Evolutionary conservation across 2,797 vertebrate species (phyloP).

Genomic region (Gallinago nigripennis): DNA sequence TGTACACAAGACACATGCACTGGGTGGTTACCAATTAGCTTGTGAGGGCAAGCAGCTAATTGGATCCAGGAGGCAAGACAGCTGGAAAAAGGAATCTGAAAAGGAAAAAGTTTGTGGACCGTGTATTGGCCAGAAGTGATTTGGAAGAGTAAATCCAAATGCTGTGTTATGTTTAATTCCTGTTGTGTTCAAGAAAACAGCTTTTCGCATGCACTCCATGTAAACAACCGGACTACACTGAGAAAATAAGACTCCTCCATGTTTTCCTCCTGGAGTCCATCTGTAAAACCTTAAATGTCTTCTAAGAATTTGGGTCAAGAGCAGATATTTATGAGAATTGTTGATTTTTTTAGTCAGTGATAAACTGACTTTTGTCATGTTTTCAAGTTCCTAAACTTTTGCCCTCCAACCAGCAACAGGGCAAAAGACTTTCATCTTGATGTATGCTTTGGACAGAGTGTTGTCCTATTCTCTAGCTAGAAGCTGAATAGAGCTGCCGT

Average conservation of each 20-base stretch:
- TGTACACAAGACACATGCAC: not conserved
- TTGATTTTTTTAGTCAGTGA: no score
- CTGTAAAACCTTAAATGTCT: not conserved
- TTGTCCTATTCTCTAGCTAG: not conserved
- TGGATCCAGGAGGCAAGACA: not conserved
- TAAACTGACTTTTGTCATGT: not conserved
- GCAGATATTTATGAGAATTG: not conserved
- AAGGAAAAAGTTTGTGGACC: not conserved
- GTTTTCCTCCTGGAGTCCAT: not conserved
- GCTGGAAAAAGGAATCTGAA: not conserved
- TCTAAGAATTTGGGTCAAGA: not conserved
- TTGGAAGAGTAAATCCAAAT: not conserved
- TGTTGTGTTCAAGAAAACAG: not conserved
- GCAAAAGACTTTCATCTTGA: not conserved
- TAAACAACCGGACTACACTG: not conserved
- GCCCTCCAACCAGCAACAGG: not conserved
- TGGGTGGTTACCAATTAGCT: not conserved
- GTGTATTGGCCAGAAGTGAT: not conserved
- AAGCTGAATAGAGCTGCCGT: not conserved
- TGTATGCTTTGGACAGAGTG: not conserved
- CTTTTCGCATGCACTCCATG: not conserved
- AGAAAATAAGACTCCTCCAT: not conserved
- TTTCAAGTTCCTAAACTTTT: not conserved
- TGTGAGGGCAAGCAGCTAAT: not conserved
- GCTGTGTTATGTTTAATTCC: not conserved